A percentile compares a stretch with the other conserved stretches of the same genome.
phyloP scores from a whole-genome alignment of 2,113 vertebrate species.

The Epinephelus lanceolatus region DNA sequence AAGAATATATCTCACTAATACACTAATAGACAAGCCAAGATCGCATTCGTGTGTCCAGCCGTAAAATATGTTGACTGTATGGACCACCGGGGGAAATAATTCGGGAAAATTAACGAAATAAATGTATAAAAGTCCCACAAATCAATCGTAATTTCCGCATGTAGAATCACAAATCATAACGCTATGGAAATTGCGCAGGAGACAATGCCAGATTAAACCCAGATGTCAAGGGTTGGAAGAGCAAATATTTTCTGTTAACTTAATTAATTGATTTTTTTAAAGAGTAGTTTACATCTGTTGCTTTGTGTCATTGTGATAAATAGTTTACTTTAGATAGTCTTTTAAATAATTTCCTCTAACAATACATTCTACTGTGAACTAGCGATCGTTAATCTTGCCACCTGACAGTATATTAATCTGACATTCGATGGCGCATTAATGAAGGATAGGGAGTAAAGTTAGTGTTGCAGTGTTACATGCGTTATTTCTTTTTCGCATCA shows the following conservation, averaged over 20 bases:
- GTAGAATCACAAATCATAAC: background rate
- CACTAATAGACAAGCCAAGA: too few relatives aligned
- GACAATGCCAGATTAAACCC: too few relatives aligned
- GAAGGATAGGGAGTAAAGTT: too few relatives aligned
- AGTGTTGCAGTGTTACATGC: background rate
- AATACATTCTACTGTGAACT: background rate
- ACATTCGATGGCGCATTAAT: background rate
- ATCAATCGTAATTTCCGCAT: background rate
- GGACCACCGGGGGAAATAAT: background rate
- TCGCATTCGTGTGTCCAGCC: too few relatives aligned
- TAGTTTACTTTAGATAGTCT: too few relatives aligned
- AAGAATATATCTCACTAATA: rapidly evolving
- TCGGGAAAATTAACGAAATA: background rate
- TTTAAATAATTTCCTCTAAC: too few relatives aligned
- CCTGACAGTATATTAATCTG: background rate
- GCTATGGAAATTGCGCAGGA: background rate
- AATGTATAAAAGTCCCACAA: too few relatives aligned
- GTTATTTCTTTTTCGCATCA: background rate
- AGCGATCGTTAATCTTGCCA: background rate
- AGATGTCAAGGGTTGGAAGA: too few relatives aligned
- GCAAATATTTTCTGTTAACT: too few relatives aligned
- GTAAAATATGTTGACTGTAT: background rate
- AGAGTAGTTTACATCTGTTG: too few relatives aligned
- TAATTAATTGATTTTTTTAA: too few relatives aligned
- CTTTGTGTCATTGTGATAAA: too few relatives aligned